These are phyloP conservation scores for Calliopsis andreniformis DNA, from an alignment of 1,140 invertebrate species.

Conservation along the genomic window DNA sequence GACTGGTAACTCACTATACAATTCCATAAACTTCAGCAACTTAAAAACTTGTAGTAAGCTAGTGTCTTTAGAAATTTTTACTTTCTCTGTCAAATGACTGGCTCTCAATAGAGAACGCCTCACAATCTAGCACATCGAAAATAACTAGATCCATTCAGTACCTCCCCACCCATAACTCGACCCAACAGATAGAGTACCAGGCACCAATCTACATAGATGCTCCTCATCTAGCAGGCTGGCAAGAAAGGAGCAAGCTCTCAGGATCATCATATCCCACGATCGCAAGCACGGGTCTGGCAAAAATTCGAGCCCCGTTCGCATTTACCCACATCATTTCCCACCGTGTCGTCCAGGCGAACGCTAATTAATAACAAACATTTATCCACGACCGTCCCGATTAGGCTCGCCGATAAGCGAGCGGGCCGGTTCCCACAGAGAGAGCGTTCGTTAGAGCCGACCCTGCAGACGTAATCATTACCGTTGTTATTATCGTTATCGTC, in stretches of 20 bases:
- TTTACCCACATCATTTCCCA: not conserved
- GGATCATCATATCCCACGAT: not conserved
- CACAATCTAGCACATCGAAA: too few relatives aligned
- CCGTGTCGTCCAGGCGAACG: not conserved
- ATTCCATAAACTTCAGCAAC: too few relatives aligned
- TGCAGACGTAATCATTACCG: slow-evolving; percentile 62
- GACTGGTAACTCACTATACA: too few relatives aligned
- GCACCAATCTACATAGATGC: too few relatives aligned
- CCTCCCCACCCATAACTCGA: too few relatives aligned
- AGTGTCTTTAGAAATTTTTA: too few relatives aligned
- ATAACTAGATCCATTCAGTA: too few relatives aligned
- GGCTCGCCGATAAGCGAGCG: slow-evolving; percentile 24
- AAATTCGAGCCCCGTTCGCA: not conserved
- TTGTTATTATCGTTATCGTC: slow-evolving; percentile 68
- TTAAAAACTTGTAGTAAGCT: too few relatives aligned
- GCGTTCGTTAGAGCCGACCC: slow-evolving; percentile 54
- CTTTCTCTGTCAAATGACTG: too few relatives aligned
- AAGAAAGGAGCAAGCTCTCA: not conserved
- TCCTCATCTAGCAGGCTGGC: too few relatives aligned
- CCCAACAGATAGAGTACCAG: too few relatives aligned
- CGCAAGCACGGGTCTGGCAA: not conserved
- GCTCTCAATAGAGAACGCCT: too few relatives aligned
- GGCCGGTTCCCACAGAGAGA: slow-evolving; percentile 40
- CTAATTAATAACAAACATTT: slow-evolving; percentile 52
- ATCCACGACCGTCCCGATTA: slow-evolving; percentile 37